These are phyloP conservation scores for Corticium candelabrum DNA, from an alignment of 37 sponge, comb jelly and placozoan genomes.

Conservation along the genomic window DNA sequence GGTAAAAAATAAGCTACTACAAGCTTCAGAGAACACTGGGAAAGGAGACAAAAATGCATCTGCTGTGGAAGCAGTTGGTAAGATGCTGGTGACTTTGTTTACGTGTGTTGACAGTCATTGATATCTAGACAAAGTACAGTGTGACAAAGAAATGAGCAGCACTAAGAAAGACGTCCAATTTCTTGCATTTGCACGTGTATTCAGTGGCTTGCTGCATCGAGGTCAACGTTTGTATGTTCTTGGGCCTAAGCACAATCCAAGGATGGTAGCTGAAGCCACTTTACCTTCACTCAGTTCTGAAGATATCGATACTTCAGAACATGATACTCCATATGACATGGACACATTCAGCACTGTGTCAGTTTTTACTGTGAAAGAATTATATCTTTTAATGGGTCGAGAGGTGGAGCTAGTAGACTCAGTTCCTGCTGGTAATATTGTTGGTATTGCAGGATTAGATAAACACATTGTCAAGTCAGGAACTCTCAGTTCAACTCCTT, in stretches of 20 bases:
- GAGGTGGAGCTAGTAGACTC: conserved; percentile 53
- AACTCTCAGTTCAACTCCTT: conserved; percentile 66
- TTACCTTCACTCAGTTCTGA: neutral
- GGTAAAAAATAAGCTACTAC: too few relatives aligned
- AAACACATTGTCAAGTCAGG: conserved; percentile 63
- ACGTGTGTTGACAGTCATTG: too few relatives aligned
- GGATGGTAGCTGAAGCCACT: neutral
- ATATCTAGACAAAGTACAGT: too few relatives aligned
- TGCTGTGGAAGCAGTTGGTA: too few relatives aligned
- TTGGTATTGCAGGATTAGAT: conserved; percentile 84
- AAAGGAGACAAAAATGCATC: too few relatives aligned
- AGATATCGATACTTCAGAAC: neutral
- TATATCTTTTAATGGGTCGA: conserved; percentile 87
- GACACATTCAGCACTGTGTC: neutral
- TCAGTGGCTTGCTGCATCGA: conserved; percentile 54
- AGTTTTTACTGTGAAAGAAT: conserved; percentile 25
- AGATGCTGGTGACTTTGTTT: too few relatives aligned
- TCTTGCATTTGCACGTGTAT: conserved; percentile 78
- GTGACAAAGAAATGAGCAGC: too few relatives aligned
- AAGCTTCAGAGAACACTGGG: too few relatives aligned
- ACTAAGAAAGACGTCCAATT: conserved; percentile 26
- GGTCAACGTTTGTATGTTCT: conserved; percentile 66
- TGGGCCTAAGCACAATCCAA: conserved; percentile 75
- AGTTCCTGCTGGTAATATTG: conserved; percentile 76
- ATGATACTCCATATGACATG: neutral